Base-by-base conservation (phyloP, 1,140 invertebrate genomes). In the Campoletis sonorensis region DNA sequence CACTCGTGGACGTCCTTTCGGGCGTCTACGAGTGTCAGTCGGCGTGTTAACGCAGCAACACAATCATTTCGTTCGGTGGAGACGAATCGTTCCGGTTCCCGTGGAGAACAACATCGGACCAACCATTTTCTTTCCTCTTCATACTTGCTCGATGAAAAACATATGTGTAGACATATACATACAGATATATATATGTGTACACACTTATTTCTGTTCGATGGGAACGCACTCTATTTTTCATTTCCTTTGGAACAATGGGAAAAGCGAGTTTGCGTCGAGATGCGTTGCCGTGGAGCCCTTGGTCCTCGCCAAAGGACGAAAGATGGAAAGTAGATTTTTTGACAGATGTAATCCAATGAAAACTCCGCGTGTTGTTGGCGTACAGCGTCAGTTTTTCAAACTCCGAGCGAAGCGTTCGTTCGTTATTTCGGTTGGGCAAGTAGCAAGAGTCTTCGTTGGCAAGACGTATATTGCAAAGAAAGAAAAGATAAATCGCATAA, bases 21-120 rank as follows among this genome's bases (percentile, higher is more conserved):
- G 75, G 75, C 75, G 75, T 77, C 75, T 77, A 77, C 75, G 54
- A 77, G 75, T 77, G 75, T 77, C 75, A 77, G 72, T 45, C 40
- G 16, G 4, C 72, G 71, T 51, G 4, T 26, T 4, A 1, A 18
- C 54, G 54, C 21, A 13, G 18, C 21, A 58, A 7, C 18, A 58
- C 54, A 23, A 58, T 23, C 5, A 58, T 58, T 58, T 8, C 13
- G 5, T 13, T 45, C 40, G 3, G 7, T 33, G 30, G 30, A 33
- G 30, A 7, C 2, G 3, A 33, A 33, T 33, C 7, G n/a, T 33
- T 33, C 30, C 30, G 7, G 7, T 2, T 4, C 30, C 30, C 30
- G 2, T 4, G 30, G 30, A 33, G 30, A 33, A 33, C 3, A 33
- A 33, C 30, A 33, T 33, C 30, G 30, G 30, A 33, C 7, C 54